Conservation (phyloP, 2,888 invertebrate species). For the Rhodophaea formosa region DNA sequence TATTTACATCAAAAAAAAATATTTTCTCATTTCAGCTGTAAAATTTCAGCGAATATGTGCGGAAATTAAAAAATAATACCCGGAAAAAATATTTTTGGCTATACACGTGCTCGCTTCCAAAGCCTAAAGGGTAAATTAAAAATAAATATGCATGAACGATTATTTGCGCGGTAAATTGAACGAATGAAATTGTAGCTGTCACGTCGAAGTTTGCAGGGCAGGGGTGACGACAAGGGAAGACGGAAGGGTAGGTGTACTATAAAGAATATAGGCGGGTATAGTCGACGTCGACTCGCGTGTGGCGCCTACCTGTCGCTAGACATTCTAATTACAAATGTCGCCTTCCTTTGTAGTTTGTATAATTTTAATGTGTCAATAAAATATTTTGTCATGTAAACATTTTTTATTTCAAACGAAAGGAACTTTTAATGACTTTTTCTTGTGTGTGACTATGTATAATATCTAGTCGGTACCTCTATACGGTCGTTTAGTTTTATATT, state of each 20-base stretch:
- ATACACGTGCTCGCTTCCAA: background rate
- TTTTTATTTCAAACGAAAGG: background rate
- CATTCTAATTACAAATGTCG: slow-evolving; percentile 12
- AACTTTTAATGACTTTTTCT: no score
- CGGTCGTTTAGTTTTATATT: no score
- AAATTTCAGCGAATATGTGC: background rate
- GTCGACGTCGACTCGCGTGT: slow-evolving; percentile 40
- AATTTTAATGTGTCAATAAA: background rate
- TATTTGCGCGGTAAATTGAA: background rate
- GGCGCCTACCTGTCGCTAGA: slow-evolving; percentile 46
- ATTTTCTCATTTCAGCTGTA: background rate
- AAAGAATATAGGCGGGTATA: slow-evolving; percentile 31
- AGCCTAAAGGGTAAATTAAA: background rate
- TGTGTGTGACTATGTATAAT: no score
- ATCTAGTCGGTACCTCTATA: no score
- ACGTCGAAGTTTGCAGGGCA: slow-evolving; percentile 5
- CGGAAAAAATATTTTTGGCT: background rate
- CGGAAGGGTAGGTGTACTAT: slow-evolving; percentile 23
- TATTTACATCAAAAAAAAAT: background rate
- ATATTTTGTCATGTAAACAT: background rate
- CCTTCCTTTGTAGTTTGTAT: background rate
- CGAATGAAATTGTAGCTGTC: slow-evolving; percentile 12
- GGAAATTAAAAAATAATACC: background rate
- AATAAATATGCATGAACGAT: background rate
- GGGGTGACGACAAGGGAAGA: slow-evolving; percentile 15